Evolutionary conservation across 1,140 invertebrate species (phyloP).

Genomic region (Ephestia elutella): DNA sequence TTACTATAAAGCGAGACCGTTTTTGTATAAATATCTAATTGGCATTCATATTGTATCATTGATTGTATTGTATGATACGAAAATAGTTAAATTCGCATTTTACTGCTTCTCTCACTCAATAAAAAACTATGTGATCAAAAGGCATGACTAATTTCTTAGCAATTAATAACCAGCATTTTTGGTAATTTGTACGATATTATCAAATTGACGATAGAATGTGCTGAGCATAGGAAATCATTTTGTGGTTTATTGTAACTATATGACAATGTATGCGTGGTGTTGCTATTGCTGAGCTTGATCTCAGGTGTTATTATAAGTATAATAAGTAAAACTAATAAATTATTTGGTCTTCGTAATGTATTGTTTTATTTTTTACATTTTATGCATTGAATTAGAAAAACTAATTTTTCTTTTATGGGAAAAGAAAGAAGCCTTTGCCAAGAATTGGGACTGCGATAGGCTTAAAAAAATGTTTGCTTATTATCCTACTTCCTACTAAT

Average conservation of each 20-base stretch:
- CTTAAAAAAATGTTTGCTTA: no score
- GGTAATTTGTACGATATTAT: not conserved
- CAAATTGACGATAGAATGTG: not conserved
- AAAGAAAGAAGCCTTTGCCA: no score
- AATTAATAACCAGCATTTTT: conserved; percentile 17
- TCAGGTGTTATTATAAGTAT: conserved; percentile 30
- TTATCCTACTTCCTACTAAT: no score
- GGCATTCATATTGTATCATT: no score
- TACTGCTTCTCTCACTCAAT: not conserved
- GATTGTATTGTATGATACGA: no score
- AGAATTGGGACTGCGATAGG: no score
- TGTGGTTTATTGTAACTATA: not conserved
- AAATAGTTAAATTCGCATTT: no score
- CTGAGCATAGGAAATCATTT: not conserved
- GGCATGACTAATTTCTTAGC: conserved; percentile 18
- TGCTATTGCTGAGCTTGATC: conserved; percentile 54
- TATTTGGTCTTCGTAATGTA: conserved; percentile 35
- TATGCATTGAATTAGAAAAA: no score
- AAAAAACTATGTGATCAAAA: not conserved
- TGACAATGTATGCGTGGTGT: conserved; percentile 26
- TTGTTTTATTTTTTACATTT: conserved; percentile 24
- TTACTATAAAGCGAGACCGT: no score
- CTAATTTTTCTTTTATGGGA: no score
- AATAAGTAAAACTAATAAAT: conserved; percentile 42
- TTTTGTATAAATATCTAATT: no score